phyloP scores from a whole-genome alignment of 2,113 vertebrate species.

The Bambusicola thoracicus region DNA sequence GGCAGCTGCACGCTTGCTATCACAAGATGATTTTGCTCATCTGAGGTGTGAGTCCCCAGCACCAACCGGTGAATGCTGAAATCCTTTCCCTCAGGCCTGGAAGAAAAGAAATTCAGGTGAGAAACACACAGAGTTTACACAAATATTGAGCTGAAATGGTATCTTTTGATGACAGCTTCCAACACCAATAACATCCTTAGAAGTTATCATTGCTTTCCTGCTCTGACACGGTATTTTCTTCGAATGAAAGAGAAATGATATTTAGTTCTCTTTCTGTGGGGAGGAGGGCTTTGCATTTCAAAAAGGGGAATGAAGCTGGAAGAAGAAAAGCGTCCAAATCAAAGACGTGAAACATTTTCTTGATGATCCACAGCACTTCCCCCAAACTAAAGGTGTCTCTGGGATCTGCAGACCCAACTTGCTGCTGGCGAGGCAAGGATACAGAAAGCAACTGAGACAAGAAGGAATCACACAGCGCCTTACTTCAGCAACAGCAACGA shows the following conservation, averaged over 20 bases:
- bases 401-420: neutral
- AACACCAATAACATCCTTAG: too few species aligned
- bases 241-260: neutral
- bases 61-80: constrained; percentile 96
- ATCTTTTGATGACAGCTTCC: neutral
- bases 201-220: neutral
- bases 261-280: neutral
- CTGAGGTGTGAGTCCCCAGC: constrained; percentile 95
- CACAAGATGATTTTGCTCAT: constrained; percentile 96
- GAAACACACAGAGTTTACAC: neutral
- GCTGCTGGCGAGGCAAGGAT: neutral
- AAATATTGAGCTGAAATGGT: fast-evolving
- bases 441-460: neutral
- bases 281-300: neutral
- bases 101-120: neutral
- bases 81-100: constrained; percentile 96
- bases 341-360: neutral
- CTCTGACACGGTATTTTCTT: neutral
- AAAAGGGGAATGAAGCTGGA: neutral
- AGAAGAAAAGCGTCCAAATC: neutral
- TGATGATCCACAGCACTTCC: neutral
- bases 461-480: neutral
- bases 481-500: neutral
- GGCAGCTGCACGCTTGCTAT: constrained; percentile 97
- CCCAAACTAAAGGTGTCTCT: neutral